Evolutionary conservation across 1,140 invertebrate species (phyloP).

Genomic region (Drosophila arizonae): DNA sequence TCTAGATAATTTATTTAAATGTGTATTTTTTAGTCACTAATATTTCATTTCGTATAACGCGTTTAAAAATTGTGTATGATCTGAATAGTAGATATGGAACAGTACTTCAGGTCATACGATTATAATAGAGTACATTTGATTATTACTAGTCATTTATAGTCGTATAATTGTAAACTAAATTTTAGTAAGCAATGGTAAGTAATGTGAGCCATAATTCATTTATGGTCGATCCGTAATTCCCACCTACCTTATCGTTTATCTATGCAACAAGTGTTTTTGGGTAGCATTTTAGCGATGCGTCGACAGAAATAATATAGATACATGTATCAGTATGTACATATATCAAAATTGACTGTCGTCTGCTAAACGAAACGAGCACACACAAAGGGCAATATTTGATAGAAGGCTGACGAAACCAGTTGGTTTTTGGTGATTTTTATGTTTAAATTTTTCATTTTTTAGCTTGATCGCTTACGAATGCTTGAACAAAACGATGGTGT

Average conservation of each 20-base stretch:
- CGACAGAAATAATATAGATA: neutral
- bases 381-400: slow-evolving; percentile 15
- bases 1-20: no score
- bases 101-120: no score
- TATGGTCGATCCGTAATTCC: neutral
- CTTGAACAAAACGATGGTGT: neutral
- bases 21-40: no score
- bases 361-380: neutral
- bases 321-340: neutral
- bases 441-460: neutral
- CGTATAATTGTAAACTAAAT: no score
- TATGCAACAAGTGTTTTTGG: slow-evolving; percentile 10
- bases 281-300: slow-evolving; percentile 9
- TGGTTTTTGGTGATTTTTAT: slow-evolving; percentile 27
- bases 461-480: neutral
- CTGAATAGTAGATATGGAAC: no score
- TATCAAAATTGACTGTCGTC: slow-evolving; percentile 12
- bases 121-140: no score
- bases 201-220: neutral
- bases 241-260: slow-evolving; percentile 27
- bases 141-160: no score
- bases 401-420: slow-evolving; percentile 33
- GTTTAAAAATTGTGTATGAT: no score
- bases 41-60: no score
- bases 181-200: neutral